Base-by-base conservation (phyloP, 2,888 invertebrate species). In the Drosophila incognita region DNA sequence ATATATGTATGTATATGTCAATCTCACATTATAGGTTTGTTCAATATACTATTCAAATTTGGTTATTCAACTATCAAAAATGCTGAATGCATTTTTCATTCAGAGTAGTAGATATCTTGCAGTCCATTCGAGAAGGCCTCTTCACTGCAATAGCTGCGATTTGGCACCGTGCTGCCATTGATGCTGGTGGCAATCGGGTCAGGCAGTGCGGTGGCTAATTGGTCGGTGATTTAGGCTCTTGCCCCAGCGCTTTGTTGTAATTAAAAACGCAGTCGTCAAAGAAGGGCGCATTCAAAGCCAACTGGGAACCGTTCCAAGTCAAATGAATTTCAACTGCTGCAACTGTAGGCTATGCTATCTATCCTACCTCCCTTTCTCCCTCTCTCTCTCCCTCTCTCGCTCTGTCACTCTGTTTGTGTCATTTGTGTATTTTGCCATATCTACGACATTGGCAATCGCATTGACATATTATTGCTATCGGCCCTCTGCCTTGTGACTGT, bases 401-500 rank as follows among this genome's bases (percentile, higher is more conserved):
- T 49, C 4, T 31, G 13, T 31, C 51, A 46, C 35, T 40, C 8
- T 33, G 18, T 40, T 5, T 42, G 31, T 64, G 18, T 15, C n/a
- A 4, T 40, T 29, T 29, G 36, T 54, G 36, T 27, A 51, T 53
- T 67, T 57, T 58, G 59, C 56, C 81, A 69, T 79, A 79, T 79
- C 74, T 75, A 79, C 79, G 82, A 61, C 87, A 78, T 64, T 68
- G 67, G 67, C 76, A 87, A 84, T 85, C 78, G 90, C 86, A 87
- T 79, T 88, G 87, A 87, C 90, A 87, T 85, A 88, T 89, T 88
- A 83, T 79, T 81, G 81, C 85, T 89, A 81, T 87, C 80, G 82
- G 75, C 63, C 60, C 73, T 72, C 51, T 71, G 74, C 69, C 63
- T 70, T 69, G 57, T 18, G 72, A 81, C 70, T 85, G 85, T 89